Evolutionary conservation across 2,113 vertebrate species (phyloP).

Genomic region (Dinomys branickii): DNA sequence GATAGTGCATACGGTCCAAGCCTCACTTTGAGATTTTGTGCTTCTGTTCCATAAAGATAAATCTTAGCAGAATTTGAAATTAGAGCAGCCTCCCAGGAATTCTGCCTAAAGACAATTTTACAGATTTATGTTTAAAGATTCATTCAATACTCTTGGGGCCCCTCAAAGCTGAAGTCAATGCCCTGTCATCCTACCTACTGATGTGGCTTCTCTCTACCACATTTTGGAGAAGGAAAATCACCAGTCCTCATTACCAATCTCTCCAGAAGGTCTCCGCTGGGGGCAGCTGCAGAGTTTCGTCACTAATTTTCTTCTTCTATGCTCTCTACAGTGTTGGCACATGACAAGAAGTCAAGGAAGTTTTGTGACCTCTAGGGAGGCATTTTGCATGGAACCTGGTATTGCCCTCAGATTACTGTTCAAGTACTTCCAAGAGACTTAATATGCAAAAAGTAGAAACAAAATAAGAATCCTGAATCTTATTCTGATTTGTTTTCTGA

Average conservation of each 20-base stretch:
- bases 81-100: neutral
- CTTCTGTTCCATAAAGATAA: neutral
- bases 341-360: neutral
- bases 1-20: neutral
- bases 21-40: neutral
- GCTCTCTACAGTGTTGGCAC: constrained; percentile 13
- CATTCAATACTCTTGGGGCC: neutral
- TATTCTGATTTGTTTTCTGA: constrained; percentile 57
- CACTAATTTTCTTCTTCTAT: constrained; percentile 19
- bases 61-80: constrained; percentile 21
- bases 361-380: neutral
- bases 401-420: neutral
- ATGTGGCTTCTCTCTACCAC: neutral
- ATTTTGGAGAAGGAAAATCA: neutral
- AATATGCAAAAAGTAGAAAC: constrained; percentile 32
- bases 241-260: neutral
- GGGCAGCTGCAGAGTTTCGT: neutral
- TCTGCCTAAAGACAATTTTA: neutral
- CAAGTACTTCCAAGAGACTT: constrained; percentile 23
- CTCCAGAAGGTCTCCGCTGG: neutral
- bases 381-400: neutral
- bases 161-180: neutral
- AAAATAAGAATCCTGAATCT: constrained; percentile 47
- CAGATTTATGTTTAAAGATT: neutral
- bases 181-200: neutral